phyloP scores from a whole-genome alignment of 2,888 invertebrate genomes.

The Trissolcus japonicus region DNA sequence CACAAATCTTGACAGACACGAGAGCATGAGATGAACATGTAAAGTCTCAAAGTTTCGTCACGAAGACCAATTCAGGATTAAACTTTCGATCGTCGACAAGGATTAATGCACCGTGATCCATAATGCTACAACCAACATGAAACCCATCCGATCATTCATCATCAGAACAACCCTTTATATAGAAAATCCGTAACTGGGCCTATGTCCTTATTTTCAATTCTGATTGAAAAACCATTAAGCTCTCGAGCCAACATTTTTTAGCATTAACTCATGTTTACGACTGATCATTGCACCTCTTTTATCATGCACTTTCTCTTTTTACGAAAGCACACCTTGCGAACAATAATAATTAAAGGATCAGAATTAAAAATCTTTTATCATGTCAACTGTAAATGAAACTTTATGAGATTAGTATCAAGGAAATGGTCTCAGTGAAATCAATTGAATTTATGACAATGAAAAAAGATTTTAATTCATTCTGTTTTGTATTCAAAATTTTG shows the following conservation, averaged over 20 bases:
- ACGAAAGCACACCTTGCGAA: constrained; percentile 33
- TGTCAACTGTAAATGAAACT: constrained; percentile 8
- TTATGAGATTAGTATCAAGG: no score
- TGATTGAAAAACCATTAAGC: neutral
- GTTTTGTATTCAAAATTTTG: no score
- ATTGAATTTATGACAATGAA: no score
- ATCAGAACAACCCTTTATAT: constrained; percentile 20
- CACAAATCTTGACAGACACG: constrained; percentile 15
- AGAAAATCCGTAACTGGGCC: neutral
- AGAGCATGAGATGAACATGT: constrained; percentile 25
- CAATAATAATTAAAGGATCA: constrained; percentile 40
- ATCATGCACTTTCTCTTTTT: constrained; percentile 45
- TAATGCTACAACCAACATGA: constrained; percentile 4
- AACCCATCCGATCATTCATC: constrained; percentile 15
- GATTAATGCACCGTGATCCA: constrained; percentile 31
- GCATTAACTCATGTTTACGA: neutral
- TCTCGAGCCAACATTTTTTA: neutral
- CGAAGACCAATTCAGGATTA: constrained; percentile 30
- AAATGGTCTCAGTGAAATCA: no score
- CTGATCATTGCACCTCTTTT: constrained; percentile 21
- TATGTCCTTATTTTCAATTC: neutral
- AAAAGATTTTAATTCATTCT: no score
- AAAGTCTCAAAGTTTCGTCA: constrained; percentile 30
- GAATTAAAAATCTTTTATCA: constrained; percentile 22
- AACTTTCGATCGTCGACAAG: constrained; percentile 35